These are phyloP conservation scores for Vanessa tameamea DNA, from an alignment of 1,140 invertebrate genomes.

Conservation along the genomic window DNA sequence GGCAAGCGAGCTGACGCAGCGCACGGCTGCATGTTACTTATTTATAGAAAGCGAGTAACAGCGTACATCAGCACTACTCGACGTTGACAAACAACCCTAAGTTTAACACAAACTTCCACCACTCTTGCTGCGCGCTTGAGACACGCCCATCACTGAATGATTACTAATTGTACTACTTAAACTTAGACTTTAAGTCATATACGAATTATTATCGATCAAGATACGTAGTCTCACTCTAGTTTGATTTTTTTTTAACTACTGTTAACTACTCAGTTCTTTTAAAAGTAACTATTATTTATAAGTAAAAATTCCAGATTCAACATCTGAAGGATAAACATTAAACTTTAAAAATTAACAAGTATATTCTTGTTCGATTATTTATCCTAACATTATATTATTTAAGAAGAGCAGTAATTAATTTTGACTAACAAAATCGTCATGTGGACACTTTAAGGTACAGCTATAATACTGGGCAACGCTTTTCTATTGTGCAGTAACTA, in stretches of 20 bases:
- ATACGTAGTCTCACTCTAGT: background rate
- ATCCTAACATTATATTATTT: background rate
- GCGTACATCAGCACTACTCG: slow-evolving; percentile 55
- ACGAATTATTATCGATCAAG: background rate
- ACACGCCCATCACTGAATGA: slow-evolving; percentile 43
- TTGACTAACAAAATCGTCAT: background rate
- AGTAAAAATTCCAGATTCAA: no score
- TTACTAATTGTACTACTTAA: slow-evolving; percentile 13
- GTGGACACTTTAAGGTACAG: no score
- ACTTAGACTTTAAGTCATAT: background rate
- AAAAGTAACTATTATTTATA: no score
- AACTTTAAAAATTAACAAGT: no score
- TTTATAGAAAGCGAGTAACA: slow-evolving; percentile 60
- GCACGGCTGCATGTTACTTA: slow-evolving; percentile 59
- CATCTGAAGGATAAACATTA: no score
- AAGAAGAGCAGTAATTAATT: background rate
- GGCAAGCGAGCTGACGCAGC: slow-evolving; percentile 42
- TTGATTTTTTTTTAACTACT: no score
- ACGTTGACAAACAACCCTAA: slow-evolving; percentile 73
- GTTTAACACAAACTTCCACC: slow-evolving; percentile 49
- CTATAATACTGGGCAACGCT: no score
- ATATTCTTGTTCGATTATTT: no score
- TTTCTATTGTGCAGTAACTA: background rate
- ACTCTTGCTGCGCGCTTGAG: slow-evolving; percentile 30
- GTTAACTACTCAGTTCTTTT: no score